Evolutionary conservation across 2,888 invertebrate species (phyloP).

Genomic region (Metellina segmentata): DNA sequence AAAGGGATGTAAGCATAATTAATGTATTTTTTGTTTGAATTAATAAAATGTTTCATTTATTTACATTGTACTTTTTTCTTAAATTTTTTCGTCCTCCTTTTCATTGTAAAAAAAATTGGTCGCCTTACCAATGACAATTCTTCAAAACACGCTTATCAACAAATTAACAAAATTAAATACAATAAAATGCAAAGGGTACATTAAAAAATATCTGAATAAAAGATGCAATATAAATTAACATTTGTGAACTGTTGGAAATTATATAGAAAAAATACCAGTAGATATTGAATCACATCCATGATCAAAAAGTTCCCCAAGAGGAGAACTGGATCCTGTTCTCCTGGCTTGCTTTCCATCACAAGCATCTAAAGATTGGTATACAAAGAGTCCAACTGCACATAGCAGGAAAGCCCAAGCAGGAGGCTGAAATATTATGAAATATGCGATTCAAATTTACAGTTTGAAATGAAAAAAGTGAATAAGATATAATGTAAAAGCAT

Average conservation of each 20-base stretch:
- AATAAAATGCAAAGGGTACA: background rate
- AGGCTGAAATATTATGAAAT: constrained; percentile 83
- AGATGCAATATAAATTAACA: background rate
- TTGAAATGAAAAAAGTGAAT: too few relatives aligned
- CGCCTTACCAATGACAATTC: too few relatives aligned
- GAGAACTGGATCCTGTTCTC: constrained; percentile 93
- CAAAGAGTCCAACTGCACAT: constrained; percentile 95
- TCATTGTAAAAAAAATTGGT: too few relatives aligned
- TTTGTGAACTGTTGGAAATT: background rate
- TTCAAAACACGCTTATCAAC: background rate
- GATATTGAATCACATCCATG: constrained; percentile 99
- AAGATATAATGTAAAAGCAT: too few relatives aligned
- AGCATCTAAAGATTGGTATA: constrained; percentile 98
- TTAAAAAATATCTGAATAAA: too few relatives aligned
- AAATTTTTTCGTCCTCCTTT: too few relatives aligned
- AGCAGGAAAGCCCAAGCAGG: constrained; percentile 96
- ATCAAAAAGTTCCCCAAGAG: constrained; percentile 98
- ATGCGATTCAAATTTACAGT: too few relatives aligned
- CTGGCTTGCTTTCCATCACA: constrained; percentile 99
- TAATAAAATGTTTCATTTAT: too few relatives aligned
- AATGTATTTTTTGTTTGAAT: too few relatives aligned
- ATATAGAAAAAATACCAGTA: constrained; percentile 82
- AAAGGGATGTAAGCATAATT: too few relatives aligned
- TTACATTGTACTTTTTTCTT: too few relatives aligned
- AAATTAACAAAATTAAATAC: background rate